A percentile compares a stretch with the other conserved stretches of the same genome.
Evolutionary conservation across 1,140 invertebrate species (phyloP).

Genomic region (Halictus rubicundus): DNA sequence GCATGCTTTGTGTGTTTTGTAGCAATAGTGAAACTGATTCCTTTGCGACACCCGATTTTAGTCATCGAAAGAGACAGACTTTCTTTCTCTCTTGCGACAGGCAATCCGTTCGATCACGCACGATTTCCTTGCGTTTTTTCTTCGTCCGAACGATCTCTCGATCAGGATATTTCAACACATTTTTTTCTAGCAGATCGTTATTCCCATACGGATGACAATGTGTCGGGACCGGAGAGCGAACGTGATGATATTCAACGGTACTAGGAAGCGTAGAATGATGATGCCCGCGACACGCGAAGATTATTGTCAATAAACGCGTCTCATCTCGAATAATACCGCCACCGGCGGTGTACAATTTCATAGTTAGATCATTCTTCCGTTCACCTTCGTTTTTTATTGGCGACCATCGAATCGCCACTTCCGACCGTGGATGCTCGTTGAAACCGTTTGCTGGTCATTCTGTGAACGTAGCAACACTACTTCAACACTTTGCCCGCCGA

Average conservation of each 20-base stretch:
- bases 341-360: conserved; percentile 49
- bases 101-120: background rate
- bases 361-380: conserved; percentile 75
- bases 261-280: background rate
- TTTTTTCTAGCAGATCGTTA: background rate
- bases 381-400: conserved; percentile 69
- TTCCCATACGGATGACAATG: background rate
- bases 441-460: background rate
- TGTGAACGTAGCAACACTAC: too few species aligned
- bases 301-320: conserved; percentile 33
- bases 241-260: background rate
- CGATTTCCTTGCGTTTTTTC: background rate
- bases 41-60: background rate
- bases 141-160: background rate
- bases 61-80: background rate
- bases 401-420: conserved; percentile 6
- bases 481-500: too few species aligned
- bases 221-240: background rate
- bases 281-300: background rate
- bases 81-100: background rate
- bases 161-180: background rate
- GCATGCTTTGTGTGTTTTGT: background rate
- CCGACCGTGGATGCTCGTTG: conserved; percentile 8
- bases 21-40: background rate
- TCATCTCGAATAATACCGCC: conserved; percentile 44